A percentile compares a stretch with the other conserved stretches of the same genome.
Conservation (phyloP, 2,888 invertebrate genomes). For the Callinectes sapidus region DNA sequence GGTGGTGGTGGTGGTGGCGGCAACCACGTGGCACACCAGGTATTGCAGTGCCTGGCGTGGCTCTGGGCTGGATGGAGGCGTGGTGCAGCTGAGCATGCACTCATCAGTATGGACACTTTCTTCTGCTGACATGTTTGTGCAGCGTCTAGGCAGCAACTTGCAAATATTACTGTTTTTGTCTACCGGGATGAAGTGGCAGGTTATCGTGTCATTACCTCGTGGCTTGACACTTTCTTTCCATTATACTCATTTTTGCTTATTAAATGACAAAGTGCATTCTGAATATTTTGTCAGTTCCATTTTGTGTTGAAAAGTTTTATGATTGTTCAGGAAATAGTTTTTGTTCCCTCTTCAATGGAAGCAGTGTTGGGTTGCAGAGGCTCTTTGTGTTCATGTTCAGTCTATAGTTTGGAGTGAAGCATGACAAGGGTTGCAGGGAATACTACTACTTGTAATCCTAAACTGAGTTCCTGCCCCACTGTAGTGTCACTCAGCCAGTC, state of each 20-base stretch:
- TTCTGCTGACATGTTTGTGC: background rate
- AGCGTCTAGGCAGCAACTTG: background rate
- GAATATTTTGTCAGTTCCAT: background rate
- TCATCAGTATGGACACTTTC: background rate
- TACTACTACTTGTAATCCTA: background rate
- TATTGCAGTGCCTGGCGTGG: background rate
- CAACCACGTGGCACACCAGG: background rate
- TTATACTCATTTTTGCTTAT: conserved; percentile 2
- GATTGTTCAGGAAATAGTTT: conserved; percentile 3
- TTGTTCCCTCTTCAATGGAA: background rate
- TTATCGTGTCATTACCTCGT: background rate
- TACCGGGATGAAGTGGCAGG: background rate
- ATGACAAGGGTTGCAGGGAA: background rate
- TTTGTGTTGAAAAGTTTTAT: background rate
- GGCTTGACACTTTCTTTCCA: background rate
- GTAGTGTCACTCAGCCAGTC: background rate
- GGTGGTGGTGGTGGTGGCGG: background rate
- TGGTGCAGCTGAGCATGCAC: background rate
- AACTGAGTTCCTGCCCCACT: background rate
- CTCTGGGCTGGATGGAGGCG: background rate
- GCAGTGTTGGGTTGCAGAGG: background rate
- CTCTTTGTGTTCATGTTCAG: background rate
- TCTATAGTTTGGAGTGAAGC: background rate
- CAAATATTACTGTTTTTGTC: background rate
- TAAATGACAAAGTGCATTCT: background rate